Conservation (phyloP, 2,888 invertebrate genomes). For the Bibio marci region DNA sequence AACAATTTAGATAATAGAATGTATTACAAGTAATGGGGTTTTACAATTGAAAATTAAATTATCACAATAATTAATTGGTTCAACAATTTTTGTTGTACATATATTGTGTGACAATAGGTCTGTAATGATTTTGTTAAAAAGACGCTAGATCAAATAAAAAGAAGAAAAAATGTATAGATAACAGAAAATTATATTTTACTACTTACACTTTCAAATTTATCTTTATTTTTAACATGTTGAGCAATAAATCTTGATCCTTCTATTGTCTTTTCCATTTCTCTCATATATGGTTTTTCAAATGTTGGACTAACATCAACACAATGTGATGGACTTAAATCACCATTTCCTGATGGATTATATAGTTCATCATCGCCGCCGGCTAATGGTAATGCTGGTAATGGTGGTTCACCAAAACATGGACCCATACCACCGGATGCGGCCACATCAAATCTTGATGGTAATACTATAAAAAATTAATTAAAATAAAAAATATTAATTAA, state of each 20-base stretch:
- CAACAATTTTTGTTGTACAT: too few relatives aligned
- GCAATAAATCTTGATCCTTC: conserved; percentile 88
- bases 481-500: conserved; percentile 3
- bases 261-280: conserved; percentile 82
- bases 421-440: conserved; percentile 46
- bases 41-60: too few relatives aligned
- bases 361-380: conserved; percentile 71
- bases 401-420: conserved; percentile 45
- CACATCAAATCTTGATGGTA: conserved; percentile 40
- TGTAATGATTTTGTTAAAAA: too few relatives aligned
- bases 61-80: too few relatives aligned
- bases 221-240: conserved; percentile 88
- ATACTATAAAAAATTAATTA: conserved; percentile 26
- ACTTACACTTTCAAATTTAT: conserved; percentile 86
- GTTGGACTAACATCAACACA: conserved; percentile 54
- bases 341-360: conserved; percentile 51
- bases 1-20: too few relatives aligned
- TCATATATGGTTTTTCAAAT: conserved; percentile 62
- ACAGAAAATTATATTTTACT: too few relatives aligned
- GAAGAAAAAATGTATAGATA: too few relatives aligned
- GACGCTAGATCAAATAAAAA: too few relatives aligned
- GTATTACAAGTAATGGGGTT: too few relatives aligned
- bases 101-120: too few relatives aligned
- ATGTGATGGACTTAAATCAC: conserved; percentile 34
- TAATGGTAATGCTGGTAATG: conserved; percentile 48